Conservation (phyloP, 1,140 invertebrate species). For the Ceratosolen solmsi region DNA sequence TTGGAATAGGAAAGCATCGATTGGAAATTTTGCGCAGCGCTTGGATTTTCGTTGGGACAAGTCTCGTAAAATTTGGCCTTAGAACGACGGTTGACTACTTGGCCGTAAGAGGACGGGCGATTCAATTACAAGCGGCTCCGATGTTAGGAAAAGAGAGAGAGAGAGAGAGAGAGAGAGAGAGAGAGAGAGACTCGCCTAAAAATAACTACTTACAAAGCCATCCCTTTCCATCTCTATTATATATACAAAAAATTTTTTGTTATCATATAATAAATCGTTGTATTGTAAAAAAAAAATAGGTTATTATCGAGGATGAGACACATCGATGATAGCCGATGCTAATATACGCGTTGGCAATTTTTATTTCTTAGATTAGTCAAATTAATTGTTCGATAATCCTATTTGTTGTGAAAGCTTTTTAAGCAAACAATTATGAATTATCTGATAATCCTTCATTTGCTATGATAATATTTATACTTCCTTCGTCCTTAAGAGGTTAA, state of each 20-base stretch:
- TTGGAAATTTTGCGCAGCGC: slow-evolving; percentile 38
- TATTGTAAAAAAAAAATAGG: too few species aligned
- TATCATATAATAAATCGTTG: too few species aligned
- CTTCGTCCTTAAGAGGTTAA: not conserved
- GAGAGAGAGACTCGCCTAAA: not conserved
- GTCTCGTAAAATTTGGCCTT: slow-evolving; percentile 37
- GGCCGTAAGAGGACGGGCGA: not conserved
- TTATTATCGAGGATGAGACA: too few species aligned
- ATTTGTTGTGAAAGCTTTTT: not conserved
- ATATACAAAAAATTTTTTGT: too few species aligned
- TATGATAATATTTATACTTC: not conserved
- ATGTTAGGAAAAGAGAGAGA: not conserved
- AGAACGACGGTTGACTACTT: not conserved
- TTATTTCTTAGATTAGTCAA: too few species aligned
- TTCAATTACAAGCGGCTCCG: slow-evolving; percentile 34
- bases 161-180: too few species aligned
- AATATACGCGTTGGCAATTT: too few species aligned
- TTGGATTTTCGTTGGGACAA: not conserved
- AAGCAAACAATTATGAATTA: slow-evolving; percentile 21
- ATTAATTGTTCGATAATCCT: slow-evolving; percentile 21
- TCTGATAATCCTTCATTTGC: slow-evolving; percentile 29
- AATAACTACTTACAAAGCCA: too few species aligned
- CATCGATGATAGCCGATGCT: too few species aligned
- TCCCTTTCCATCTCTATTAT: too few species aligned
- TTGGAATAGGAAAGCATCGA: slow-evolving; percentile 47